phyloP scores from a whole-genome alignment of 2,797 vertebrate species.

The Lophotriccus pileatus region DNA sequence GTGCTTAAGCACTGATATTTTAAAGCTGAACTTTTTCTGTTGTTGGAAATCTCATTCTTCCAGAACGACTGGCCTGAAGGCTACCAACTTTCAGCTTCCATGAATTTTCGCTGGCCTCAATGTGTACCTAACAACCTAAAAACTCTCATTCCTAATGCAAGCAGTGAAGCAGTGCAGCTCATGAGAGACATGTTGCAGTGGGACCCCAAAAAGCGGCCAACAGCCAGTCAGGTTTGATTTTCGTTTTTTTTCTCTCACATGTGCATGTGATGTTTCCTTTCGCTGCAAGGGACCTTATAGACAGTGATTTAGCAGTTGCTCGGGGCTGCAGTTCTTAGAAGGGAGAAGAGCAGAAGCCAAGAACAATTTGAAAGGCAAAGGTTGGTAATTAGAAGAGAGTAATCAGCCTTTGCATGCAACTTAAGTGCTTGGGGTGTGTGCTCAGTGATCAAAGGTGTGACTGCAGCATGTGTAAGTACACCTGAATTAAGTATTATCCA shows the following conservation, averaged over 20 bases:
- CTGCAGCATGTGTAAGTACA: not conserved
- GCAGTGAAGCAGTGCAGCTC: conserved; percentile 80
- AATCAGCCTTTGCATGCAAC: not conserved
- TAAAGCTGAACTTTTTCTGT: not conserved
- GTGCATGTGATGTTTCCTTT: not conserved
- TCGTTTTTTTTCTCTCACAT: not conserved
- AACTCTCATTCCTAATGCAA: conserved; percentile 80
- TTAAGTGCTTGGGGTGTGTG: not conserved
- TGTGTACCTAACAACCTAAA: conserved; percentile 82
- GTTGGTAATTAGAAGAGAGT: not conserved
- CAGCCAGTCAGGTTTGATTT: conserved; percentile 78
- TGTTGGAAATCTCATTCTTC: conserved; percentile 31
- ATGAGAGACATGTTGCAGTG: conserved; percentile 84
- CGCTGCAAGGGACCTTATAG: not conserved
- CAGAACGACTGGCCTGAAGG: conserved; percentile 83
- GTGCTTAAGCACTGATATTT: not conserved
- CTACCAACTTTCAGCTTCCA: conserved; percentile 80
- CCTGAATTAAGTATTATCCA: not conserved
- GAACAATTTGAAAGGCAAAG: not conserved
- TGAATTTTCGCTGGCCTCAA: conserved; percentile 83
- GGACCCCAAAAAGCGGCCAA: conserved; percentile 83
- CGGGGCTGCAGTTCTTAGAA: not conserved
- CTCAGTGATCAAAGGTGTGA: not conserved
- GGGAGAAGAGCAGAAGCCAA: not conserved
- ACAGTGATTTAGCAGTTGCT: not conserved